Conservation (phyloP, 2,888 invertebrate genomes). For the Agriopis aurantiaria region DNA sequence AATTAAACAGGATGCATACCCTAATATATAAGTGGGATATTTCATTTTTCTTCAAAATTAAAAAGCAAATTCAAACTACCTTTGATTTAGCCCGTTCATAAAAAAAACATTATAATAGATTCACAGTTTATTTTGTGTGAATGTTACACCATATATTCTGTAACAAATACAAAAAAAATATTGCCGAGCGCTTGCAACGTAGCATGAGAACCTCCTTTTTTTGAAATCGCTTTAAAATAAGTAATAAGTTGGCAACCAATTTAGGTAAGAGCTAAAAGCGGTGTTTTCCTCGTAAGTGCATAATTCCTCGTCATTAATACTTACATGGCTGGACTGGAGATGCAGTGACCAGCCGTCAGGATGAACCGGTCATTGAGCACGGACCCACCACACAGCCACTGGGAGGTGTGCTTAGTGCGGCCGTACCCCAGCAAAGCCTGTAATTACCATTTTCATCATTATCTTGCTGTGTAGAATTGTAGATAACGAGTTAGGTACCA, state of each 20-base stretch:
- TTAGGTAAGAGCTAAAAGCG: neutral
- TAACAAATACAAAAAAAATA: no score
- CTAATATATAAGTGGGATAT: no score
- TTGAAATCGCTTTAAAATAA: neutral
- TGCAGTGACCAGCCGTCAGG: constrained; percentile 59
- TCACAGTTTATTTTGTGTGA: no score
- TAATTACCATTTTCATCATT: neutral
- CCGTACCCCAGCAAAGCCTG: constrained; percentile 34
- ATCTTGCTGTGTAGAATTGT: neutral
- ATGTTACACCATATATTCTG: no score
- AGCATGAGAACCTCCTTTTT: no score
- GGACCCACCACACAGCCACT: constrained; percentile 48
- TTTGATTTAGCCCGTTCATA: no score
- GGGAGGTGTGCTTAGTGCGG: constrained; percentile 5
- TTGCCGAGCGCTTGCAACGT: no score
- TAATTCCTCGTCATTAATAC: constrained; percentile 17
- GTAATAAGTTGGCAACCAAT: neutral
- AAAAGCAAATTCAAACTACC: no score
- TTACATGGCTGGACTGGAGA: constrained; percentile 43
- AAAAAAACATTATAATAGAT: no score
- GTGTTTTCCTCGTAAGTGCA: no score
- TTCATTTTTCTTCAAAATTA: no score
- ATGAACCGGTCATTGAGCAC: constrained; percentile 57
- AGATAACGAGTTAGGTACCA: neutral
- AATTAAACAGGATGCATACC: no score